Base-by-base conservation (phyloP, 2,888 invertebrate genomes). In the Philereme transversata region DNA sequence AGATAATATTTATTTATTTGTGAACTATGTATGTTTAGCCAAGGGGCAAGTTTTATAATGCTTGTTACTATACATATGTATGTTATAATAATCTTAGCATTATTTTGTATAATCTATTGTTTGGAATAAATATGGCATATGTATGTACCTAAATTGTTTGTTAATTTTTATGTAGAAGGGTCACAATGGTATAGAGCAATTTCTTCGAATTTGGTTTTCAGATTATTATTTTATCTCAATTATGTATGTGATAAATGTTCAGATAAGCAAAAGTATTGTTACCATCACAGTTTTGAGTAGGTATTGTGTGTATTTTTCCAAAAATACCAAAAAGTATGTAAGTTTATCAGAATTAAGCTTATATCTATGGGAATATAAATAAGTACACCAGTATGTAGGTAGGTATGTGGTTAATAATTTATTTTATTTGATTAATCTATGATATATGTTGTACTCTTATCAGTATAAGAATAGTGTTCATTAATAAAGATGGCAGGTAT, bases 221-320 rank as follows among this genome's bases (percentile, higher is more conserved):
- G 35, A 49, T 38, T 48, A 11, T 35, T 47, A 48, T 58, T 52
- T 52, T 53, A 52, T 53, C 43, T 36, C 22, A 9, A 44, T 52
- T 53, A 46, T 38, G 45, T 53, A 40, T 51, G 48, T 56, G 56
- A 51, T 60, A 60, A 60, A 60, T 60, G 41, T 55, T 51, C 34
- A 51, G 34, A 46, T 46, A 34, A 11, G 10, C 5, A 22, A 1
- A 3, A 4, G 22, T 50, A 8, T 44, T 40, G n/a, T 22, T 46
- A 44, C 55, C 49, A 46, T 46, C 45, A 51, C 46, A 57, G 38
- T 44, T 34, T 57, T 5, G 51, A 49, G 7, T 44, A 36, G 11
- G 11, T 40, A 8, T 7, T 45, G 9, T 54, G 49, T 41, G 51
- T 57, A 34, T 41, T 56, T 56, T 36, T n/a, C 41, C 41, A 41